These are phyloP conservation scores for Coilia nasus DNA, from an alignment of 2,797 vertebrate genomes.

Conservation along the genomic window DNA sequence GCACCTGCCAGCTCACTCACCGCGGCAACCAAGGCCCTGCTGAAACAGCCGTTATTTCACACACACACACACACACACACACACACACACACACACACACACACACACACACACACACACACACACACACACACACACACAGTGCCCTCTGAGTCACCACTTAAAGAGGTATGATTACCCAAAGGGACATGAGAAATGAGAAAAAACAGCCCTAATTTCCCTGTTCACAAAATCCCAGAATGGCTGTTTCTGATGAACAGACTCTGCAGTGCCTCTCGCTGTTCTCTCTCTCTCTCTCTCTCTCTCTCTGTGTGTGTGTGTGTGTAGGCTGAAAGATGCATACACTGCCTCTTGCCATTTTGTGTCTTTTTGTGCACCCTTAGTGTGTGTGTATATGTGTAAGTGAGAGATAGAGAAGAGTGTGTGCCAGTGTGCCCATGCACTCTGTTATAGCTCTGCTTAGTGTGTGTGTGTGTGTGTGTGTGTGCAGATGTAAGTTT, in stretches of 20 bases:
- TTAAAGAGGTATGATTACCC: neutral
- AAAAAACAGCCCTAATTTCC: neutral
- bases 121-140: neutral
- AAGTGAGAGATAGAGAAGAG: neutral
- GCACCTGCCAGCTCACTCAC: constrained; percentile 8
- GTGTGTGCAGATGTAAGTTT: too few species aligned
- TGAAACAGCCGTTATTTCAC: neutral
- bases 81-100: neutral
- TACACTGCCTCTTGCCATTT: too few species aligned
- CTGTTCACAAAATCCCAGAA: neutral
- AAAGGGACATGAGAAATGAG: neutral
- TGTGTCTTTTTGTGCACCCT: too few species aligned
- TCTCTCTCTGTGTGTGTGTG: neutral
- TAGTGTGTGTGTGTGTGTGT: too few species aligned
- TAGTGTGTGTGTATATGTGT: too few species aligned
- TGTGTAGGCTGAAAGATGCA: neutral
- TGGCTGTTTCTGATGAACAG: neutral
- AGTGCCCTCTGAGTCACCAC: neutral
- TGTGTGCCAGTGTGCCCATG: too few species aligned
- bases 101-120: neutral
- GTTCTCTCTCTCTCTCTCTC: neutral
- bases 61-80: constrained; percentile 7
- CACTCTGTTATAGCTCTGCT: too few species aligned
- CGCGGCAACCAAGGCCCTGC: neutral
- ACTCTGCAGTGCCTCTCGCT: neutral